Base-by-base conservation (phyloP, 2,113 vertebrate genomes). In the Lepus timidus region DNA sequence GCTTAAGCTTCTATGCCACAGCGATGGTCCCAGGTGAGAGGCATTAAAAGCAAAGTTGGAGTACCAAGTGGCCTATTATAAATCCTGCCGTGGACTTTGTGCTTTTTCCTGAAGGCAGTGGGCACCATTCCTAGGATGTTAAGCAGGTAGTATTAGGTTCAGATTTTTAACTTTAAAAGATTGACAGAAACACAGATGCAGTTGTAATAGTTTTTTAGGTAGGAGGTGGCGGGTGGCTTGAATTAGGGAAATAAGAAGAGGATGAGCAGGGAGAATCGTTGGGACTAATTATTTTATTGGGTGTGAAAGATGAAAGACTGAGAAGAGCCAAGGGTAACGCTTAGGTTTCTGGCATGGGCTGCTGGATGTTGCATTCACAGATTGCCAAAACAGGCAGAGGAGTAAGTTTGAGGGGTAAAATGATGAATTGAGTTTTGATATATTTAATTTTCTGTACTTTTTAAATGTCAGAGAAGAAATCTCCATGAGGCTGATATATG, bases 401-500 rank as follows among this genome's bases (percentile, higher is more conserved):
- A 83, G 11, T 3, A 58, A 16, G n/a, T 39, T n/a, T 80, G 76
- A 74, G 20, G 22, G 22, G 17, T 9, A 73, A 71, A 22, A 75
- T 65, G n/a, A 79, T 65, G 33, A 91, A 29, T 29, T 33, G 61
- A 79, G 23, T 91, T 95, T 70, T 74, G n/a, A 64, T 82, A 20
- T 44, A 33, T 39, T 79, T 68, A 91, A 14, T 87, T 95, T 87
- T 82, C 62, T 64, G 55, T 85, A 25, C 27, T 19, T 78, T 7
- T 91, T 92, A 39, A 81, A 62, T 19, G 71, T 79, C n/a, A 31
- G 71, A 81, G 62, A 91, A 81, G 88, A 95, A 70, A 65, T 65
- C n/a, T 62, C 27, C 8, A 1, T 68, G 75, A 79, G 73, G 29
- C 29, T 84, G 27, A 44, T 29, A 61, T 0, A 44, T 75, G 10